Percentiles rank a stretch among this genome's conserved stretches.
These are phyloP conservation scores for Synodontis membranacea DNA, from an alignment of 2,113 vertebrate species.

Conservation along the genomic window DNA sequence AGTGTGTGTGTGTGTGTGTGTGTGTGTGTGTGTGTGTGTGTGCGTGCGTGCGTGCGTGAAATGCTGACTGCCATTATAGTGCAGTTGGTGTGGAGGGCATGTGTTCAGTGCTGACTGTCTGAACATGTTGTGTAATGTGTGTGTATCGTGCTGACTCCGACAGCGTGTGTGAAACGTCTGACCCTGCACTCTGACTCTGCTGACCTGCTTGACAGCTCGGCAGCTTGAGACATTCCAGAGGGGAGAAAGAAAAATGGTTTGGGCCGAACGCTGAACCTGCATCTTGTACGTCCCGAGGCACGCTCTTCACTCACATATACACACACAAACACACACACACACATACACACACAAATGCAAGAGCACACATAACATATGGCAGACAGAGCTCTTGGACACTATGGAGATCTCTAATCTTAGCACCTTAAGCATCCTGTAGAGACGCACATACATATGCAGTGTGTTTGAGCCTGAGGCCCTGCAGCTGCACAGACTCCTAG, in stretches of 20 bases:
- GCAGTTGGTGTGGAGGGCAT: constrained; percentile 45
- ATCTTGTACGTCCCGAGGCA: constrained; percentile 20
- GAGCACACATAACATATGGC: not conserved
- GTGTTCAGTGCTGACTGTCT: constrained; percentile 43
- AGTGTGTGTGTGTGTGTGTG: constrained; percentile 8
- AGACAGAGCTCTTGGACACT: constrained; percentile 16
- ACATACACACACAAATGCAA: not conserved
- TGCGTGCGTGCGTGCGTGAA: constrained; percentile 1
- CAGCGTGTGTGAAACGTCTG: constrained; percentile 44
- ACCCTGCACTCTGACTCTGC: constrained; percentile 56
- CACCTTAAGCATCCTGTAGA: not conserved
- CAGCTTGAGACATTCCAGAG: constrained; percentile 51
- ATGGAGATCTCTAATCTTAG: not conserved
- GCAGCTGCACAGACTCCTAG: constrained; percentile 11
- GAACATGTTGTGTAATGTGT: constrained; percentile 29
- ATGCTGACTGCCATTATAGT: constrained; percentile 41
- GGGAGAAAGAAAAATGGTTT: constrained; percentile 20
- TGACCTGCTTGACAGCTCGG: constrained; percentile 52
- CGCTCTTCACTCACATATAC: not conserved
- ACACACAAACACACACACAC: constrained; percentile 1
- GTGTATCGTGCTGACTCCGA: constrained; percentile 43
- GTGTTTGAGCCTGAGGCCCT: constrained; percentile 6
- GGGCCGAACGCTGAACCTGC: not conserved
- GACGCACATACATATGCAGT: not conserved
- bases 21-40: constrained; percentile 17